These are phyloP conservation scores for Drosophila baimaii DNA, from an alignment of 1,140 invertebrate genomes.

Conservation along the genomic window DNA sequence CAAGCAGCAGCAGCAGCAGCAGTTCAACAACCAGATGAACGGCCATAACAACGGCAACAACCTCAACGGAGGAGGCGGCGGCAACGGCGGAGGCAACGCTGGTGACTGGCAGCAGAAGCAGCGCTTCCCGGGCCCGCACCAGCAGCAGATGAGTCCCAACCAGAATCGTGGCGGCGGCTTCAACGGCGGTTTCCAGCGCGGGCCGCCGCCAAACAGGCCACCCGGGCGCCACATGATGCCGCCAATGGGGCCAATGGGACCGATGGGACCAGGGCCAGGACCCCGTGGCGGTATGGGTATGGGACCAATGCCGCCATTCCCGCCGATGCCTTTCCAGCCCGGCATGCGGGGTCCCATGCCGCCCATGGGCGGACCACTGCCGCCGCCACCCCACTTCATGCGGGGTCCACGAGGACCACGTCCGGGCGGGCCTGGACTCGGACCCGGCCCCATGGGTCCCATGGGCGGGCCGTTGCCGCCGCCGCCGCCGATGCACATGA, in stretches of 20 bases:
- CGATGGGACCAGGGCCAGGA: conserved; percentile 49
- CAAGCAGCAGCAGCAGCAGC: conserved; percentile 31
- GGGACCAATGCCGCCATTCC: conserved; percentile 47
- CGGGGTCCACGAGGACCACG: conserved; percentile 8
- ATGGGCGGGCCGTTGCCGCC: conserved; percentile 46
- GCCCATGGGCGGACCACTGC: conserved; percentile 60
- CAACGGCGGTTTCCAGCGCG: conserved; percentile 28
- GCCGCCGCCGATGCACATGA: conserved; percentile 63
- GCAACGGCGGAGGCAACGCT: conserved; percentile 4
- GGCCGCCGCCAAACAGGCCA: conserved; percentile 40
- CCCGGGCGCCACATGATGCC: conserved; percentile 56
- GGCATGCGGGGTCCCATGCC: conserved; percentile 47
- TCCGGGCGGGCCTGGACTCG: conserved; percentile 49
- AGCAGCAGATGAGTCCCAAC: conserved; percentile 40
- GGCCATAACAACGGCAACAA: conserved; percentile 25
- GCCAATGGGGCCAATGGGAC: conserved; percentile 42
- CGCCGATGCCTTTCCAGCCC: conserved; percentile 53
- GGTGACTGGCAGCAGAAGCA: conserved; percentile 51
- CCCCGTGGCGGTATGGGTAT: conserved; percentile 34
- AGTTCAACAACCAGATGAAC: conserved; percentile 46
- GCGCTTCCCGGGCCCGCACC: conserved; percentile 27
- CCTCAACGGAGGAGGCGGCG: conserved; percentile 4
- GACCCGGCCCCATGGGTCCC: conserved; percentile 42
- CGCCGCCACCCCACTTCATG: conserved; percentile 67
- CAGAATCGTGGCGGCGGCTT: conserved; percentile 42